These are phyloP conservation scores for Oegoconia quadripuncta DNA, from an alignment of 2,888 invertebrate species.

Conservation along the genomic window DNA sequence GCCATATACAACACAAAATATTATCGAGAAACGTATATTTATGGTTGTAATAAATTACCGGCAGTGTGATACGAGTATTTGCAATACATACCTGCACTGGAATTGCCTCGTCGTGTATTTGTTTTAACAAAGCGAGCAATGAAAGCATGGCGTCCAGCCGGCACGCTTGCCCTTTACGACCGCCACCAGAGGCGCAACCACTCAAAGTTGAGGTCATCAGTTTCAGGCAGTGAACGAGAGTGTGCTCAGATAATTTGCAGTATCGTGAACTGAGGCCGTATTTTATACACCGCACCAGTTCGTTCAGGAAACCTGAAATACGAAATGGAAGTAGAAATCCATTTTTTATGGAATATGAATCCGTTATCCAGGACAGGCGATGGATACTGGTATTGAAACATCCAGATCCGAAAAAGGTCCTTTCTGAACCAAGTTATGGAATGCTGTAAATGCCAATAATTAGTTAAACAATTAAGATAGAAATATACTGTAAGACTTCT, in stretches of 20 bases:
- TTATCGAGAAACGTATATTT: no score
- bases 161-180: conserved; percentile 61
- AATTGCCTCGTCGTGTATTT: conserved; percentile 40
- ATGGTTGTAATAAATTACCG: no score
- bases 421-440: no score
- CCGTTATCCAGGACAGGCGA: no score
- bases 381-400: no score
- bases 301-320: conserved; percentile 61
- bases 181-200: conserved; percentile 53
- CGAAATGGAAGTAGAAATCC: neutral
- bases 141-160: conserved; percentile 52
- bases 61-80: no score
- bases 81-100: conserved; percentile 58
- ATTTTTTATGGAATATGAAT: no score
- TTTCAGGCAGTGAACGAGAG: conserved; percentile 40
- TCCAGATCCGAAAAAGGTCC: no score
- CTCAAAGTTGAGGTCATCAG: conserved; percentile 38
- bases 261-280: conserved; percentile 51
- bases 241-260: conserved; percentile 55
- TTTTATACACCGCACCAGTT: conserved; percentile 58
- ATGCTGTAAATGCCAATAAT: no score
- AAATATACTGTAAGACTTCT: no score
- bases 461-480: no score
- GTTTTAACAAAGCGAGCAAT: conserved; percentile 46
- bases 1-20: no score